Base-by-base conservation (phyloP, 53 echinoderm and acorn worm species). In the Temnopleurus reevesii region DNA sequence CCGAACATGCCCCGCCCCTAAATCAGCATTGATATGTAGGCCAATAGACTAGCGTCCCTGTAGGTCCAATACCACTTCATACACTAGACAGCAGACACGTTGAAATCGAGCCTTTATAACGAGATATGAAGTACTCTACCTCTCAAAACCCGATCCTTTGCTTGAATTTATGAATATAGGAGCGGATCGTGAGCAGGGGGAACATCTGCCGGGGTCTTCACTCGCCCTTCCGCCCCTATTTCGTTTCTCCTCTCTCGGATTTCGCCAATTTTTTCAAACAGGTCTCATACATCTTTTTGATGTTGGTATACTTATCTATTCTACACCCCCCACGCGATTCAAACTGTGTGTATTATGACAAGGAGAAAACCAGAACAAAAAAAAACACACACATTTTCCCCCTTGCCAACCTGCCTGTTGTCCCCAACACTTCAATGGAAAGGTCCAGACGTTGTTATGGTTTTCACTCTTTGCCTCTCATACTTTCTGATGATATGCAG, bases 121-220 rank as follows among this genome's bases (percentile, higher is more conserved):
- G 23, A 71, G 71, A 71, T 41, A 71, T 71, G 38, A 23, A 71
- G 71, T 13, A 21, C 43, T 23, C 21, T 71, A n/a, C n/a, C 41
- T 71, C 41, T 71, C 27, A 35, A 71, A 36, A 71, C 38, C 9
- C 71, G 71, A 71, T 71, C 71, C 43, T 4, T 21, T 71, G 71
- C 36, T 71, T 71, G 71, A 71, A 71, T 71, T 71, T 41, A 71
- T 71, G 71, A 71, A 71, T 71, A 38, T 71, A 21, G 71, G 71
- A 71, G 41, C 71, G 41, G 41, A 41, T 41, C 41, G 43, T n/a
- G n/a, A 71, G 23, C 41, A n/a, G 41, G 38, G n/a, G 38, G 71
- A 63, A 38, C 71, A 71, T 71, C 71, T 71, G 71, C 71, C 41
- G 19, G n/a, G 36, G 38, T 41, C 71, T 71, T n/a, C 71, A 38